Conservation (phyloP, 2,888 invertebrate genomes). For the Unio pictorum region DNA sequence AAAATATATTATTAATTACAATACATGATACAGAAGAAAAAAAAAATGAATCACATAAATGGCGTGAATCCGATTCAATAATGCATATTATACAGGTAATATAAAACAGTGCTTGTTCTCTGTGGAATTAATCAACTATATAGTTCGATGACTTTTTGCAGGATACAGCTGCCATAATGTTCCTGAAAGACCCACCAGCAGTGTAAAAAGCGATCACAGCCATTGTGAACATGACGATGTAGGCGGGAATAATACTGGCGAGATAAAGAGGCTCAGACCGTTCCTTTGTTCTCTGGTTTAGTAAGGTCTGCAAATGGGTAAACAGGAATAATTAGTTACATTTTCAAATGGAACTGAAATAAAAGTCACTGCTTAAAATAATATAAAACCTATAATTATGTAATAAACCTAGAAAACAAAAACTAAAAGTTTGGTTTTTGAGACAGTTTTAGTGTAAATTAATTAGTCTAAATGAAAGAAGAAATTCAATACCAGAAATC, state of each 20-base stretch:
- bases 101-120: too few relatives aligned
- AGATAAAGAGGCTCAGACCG: constrained; percentile 51
- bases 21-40: too few relatives aligned
- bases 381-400: neutral
- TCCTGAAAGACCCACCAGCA: constrained; percentile 63
- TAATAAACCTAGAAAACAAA: too few relatives aligned
- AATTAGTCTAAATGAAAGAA: too few relatives aligned
- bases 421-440: too few relatives aligned
- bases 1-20: too few relatives aligned
- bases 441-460: too few relatives aligned
- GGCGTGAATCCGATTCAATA: too few relatives aligned
- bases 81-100: too few relatives aligned
- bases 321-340: neutral
- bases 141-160: constrained; percentile 14
- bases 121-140: constrained; percentile 10
- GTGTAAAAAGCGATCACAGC: constrained; percentile 56
- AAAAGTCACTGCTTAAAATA: neutral
- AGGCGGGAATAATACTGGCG: constrained; percentile 61
- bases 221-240: constrained; percentile 54
- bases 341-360: neutral
- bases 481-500: too few relatives aligned
- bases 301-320: constrained; percentile 58
- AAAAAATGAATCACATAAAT: too few relatives aligned
- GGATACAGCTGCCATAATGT: constrained; percentile 31
- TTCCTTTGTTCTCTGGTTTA: constrained; percentile 55